These are phyloP conservation scores for Pristionchus fissidentatus DNA, from an alignment of 2,888 invertebrate genomes.

Conservation along the genomic window DNA sequence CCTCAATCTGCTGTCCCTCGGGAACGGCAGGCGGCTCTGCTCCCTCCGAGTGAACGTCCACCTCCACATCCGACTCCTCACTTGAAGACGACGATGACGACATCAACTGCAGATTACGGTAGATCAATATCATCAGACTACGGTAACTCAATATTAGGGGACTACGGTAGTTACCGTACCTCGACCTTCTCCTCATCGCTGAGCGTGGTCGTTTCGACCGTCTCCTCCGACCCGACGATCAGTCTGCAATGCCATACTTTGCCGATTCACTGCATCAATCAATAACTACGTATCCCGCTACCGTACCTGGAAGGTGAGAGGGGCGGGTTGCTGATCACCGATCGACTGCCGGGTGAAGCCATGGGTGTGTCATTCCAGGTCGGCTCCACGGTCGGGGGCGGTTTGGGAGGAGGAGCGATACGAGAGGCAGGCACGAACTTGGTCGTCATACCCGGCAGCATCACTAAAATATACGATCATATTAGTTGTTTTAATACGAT, in stretches of 20 bases:
- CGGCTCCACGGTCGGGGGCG: background rate
- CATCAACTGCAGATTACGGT: background rate
- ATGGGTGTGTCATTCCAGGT: background rate
- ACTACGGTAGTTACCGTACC: too few relatives aligned
- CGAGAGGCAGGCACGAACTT: background rate
- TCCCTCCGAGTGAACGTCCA: background rate
- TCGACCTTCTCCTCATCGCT: background rate
- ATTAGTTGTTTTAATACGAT: too few relatives aligned
- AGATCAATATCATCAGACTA: background rate
- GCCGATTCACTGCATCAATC: too few relatives aligned
- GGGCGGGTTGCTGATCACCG: background rate
- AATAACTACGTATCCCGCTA: too few relatives aligned
- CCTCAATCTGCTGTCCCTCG: background rate
- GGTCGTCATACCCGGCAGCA: background rate
- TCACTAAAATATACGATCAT: background rate
- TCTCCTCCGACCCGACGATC: background rate
- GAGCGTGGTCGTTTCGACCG: background rate
- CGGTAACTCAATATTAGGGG: background rate
- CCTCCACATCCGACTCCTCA: conserved; percentile 13
- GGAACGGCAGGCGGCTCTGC: background rate
- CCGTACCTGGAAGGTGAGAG: conserved; percentile 7
- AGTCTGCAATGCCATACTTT: background rate
- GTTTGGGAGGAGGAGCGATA: too few relatives aligned
- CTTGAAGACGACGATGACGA: background rate
- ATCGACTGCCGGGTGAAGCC: background rate